A percentile compares a stretch with the other conserved stretches of the same genome.
Conservation (phyloP, 2,113 vertebrate species). For the Lampris incognitus region DNA sequence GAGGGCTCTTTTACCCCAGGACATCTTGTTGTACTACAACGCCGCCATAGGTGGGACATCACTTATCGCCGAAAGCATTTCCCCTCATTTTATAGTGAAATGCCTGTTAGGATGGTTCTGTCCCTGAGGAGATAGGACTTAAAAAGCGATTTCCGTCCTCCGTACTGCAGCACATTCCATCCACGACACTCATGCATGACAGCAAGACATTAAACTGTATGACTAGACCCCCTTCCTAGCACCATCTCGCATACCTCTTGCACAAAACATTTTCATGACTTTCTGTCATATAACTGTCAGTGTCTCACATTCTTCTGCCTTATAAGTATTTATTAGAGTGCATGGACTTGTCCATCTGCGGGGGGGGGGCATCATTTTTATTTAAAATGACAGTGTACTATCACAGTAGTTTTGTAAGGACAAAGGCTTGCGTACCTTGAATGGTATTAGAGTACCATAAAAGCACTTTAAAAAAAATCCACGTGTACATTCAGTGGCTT, state of each 20-base stretch:
- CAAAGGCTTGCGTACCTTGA: slow-evolving; percentile 1
- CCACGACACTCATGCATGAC: slow-evolving; percentile 46
- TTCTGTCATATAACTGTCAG: slow-evolving; percentile 29
- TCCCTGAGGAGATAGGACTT: slow-evolving; percentile 36
- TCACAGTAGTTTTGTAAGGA: neutral
- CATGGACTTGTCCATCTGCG: slow-evolving; percentile 34
- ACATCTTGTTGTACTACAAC: slow-evolving; percentile 89
- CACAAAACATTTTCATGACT: slow-evolving; percentile 41
- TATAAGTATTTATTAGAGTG: slow-evolving; percentile 63
- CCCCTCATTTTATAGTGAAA: slow-evolving; percentile 18
- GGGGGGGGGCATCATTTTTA: slow-evolving; percentile 46
- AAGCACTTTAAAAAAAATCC: slow-evolving; percentile 30
- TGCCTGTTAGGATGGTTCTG: slow-evolving; percentile 29
- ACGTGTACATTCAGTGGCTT: slow-evolving; percentile 19
- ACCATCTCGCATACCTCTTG: slow-evolving; percentile 20
- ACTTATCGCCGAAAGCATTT: slow-evolving; percentile 4
- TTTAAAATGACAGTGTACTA: slow-evolving; percentile 47
- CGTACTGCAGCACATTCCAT: slow-evolving; percentile 35
- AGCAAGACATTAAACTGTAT: slow-evolving; percentile 48
- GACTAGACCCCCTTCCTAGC: slow-evolving; percentile 37
- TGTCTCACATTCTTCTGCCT: slow-evolving; percentile 63
- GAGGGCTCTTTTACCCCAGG: slow-evolving; percentile 83
- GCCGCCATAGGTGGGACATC: slow-evolving; percentile 86
- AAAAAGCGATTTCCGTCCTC: slow-evolving; percentile 62
- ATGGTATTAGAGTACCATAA: slow-evolving; percentile 32